phyloP scores from a whole-genome alignment of 2,113 vertebrate genomes.

The Leucoraja erinaceus region DNA sequence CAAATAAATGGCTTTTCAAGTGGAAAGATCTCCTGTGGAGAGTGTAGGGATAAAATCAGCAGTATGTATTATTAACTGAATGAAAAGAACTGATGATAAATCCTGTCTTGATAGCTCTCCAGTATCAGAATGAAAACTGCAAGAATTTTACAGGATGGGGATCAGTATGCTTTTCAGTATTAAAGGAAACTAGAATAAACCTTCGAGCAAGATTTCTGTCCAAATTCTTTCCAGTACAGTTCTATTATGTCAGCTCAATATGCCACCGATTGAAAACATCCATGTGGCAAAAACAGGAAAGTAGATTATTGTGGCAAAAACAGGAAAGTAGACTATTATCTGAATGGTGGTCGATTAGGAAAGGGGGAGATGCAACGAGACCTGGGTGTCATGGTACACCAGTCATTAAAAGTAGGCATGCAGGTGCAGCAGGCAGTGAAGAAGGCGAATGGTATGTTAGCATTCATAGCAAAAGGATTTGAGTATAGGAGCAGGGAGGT shows the following conservation, averaged over 20 bases:
- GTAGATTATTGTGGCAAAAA: too few species aligned
- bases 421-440: too few species aligned
- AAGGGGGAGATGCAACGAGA: too few species aligned
- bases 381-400: too few species aligned
- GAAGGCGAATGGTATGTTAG: too few species aligned
- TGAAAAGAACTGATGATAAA: neutral
- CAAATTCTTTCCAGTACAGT: neutral
- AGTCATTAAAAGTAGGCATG: too few species aligned
- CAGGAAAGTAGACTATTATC: too few species aligned
- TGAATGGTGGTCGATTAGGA: too few species aligned
- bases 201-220: too few species aligned
- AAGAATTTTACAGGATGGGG: neutral
- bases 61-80: neutral
- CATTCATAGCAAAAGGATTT: too few species aligned
- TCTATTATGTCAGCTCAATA: neutral
- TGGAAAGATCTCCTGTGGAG: neutral
- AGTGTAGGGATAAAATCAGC: neutral
- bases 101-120: neutral
- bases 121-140: neutral
- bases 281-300: too few species aligned
- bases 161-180: neutral
- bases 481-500: too few species aligned
- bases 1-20: neutral
- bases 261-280: neutral
- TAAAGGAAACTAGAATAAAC: neutral